Base-by-base conservation (phyloP, 2,888 invertebrate genomes). In the Yponomeuta evonymella region DNA sequence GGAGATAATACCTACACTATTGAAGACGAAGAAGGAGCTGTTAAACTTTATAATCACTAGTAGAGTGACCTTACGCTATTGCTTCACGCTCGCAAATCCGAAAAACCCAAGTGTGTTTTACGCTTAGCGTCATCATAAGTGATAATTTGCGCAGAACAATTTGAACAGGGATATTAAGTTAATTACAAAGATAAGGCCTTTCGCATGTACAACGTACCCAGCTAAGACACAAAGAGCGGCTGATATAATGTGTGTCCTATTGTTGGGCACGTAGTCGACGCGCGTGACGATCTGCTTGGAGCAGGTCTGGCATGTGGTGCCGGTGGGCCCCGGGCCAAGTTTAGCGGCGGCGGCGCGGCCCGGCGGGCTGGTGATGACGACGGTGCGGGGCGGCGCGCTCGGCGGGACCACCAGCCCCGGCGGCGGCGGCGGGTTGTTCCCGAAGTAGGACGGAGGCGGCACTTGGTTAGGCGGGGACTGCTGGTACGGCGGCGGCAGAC, bases 371-470 rank as follows among this genome's bases (percentile, higher is more conserved):
- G 83, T 87, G 72, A 90, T 87, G 70, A 89, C 90, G 2, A 86
- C 85, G 30, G 90, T 88, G 2, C 90, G 80, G 0, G 87, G 87
- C 0, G 83, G 80, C 0, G 81, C 76, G 0, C 83, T 48, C 11
- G 69, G 79, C 0, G 86, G 84, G 8, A 82, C 72, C 15, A 81
- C 79, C 64, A 86, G 77, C 0, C 87, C 88, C 0, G 85, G 80
- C 2, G 86, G 86, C 3, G 88, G 89, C 0, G 89, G 89, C 2
- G 90, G 89, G 72, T 85, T 84, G 74, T 85, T 83, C 0, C 90
- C 91, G 73, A 90, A 90, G 78, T 92, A 91, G 0, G 90, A 87
- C 0, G 90, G 91, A 1, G 91, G 91, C 2, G 91, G 90, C 2
- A 83, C 86, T 6, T 88, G 87, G 73, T 86, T 88, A 0, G 87